Base-by-base conservation (phyloP, 1,140 invertebrate species). In the Helicoverpa armigera region DNA sequence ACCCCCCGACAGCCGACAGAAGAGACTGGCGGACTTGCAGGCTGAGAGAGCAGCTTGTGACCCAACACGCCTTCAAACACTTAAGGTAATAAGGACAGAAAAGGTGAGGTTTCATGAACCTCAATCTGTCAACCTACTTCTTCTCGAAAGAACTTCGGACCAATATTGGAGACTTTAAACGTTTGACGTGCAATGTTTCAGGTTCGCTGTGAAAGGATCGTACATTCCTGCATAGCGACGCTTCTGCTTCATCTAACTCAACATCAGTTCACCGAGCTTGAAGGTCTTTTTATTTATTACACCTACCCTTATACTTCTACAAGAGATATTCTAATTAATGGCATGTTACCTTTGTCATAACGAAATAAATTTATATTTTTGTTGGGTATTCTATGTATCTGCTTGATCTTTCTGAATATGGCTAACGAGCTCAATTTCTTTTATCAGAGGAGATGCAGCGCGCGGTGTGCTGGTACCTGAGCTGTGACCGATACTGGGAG, bases 401-500 rank as follows among this genome's bases (percentile, higher is more conserved):
- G 5, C 35, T 43, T 43, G 35, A 9, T 7, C 35, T 43, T 7
- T 9, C 35, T 43, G 35, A 43, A 9, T 7, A 43, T 0, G 35
- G 35, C 9, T 54, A 4, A 72, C 13, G 2, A 29, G 53, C 7
- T 14, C 31, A 0, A 31, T 56, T 10, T 58, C 18, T 13, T 48
- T 61, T 51, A 18, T 16, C 80, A 98, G 98, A 97, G 88, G 97
- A 98, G 88, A 96, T 98, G 90, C 97, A 98, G 90, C 96, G 97
- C 86, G 97, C 97, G 11, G 97, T 98, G 67, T 99, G 98, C 91
- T 98, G 98, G 97, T 98, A 98, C 93, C 95, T 99, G 83, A 98
- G 98, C 78, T 99, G 98, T 91, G 98, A 98, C 89, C 96, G 97
- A 65, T 99, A 98, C 93, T 98, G 98, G 98, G 97, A 98, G 91